Base-by-base conservation (phyloP, 2,888 invertebrate genomes). In the Rhorus exstirpatorius region DNA sequence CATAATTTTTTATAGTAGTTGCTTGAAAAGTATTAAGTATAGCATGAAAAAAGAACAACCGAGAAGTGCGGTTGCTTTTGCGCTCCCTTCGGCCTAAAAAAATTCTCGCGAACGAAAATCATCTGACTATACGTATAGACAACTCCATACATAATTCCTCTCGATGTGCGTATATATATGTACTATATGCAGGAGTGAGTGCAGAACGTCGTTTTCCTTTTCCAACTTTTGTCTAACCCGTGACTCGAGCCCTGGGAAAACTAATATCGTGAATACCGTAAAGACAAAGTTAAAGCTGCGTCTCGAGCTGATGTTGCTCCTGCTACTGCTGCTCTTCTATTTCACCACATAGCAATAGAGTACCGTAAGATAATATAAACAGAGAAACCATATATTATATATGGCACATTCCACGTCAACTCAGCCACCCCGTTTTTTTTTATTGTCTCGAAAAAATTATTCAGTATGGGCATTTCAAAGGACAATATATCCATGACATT, bases 191-290 rank as follows among this genome's bases (percentile, higher is more conserved):
- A 19, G 8, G 12, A 46, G 49, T 38, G 19, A 38, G 41, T n/a
- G 35, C 8, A 41, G 51, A n/a, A 31, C 55, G 44, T 65, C 35
- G 53, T 35, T 49, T 75, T 65, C 35, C 71, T 65, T 49, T 19
- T 19, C 49, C n/a, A 49, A 49, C 49, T 72, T 49, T 58, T 72
- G 21, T 71, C 71, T 51, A 44, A 55, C 58, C 63, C 44, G 49
- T 60, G 61, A 21, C 61, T 51, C 71, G 46, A 72, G 71, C 49
- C 41, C 55, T n/a, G 21, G 72, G 21, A 79, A 79, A 72, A 72
- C 72, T 79, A 79, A 79, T 79, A 79, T 79, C 79, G 67, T 24
- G 72, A 67, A 72, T 65, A 21, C 72, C 72, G 49, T 72, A 79
- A 79, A 67, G 72, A 79, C 79, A 26, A 49, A 49, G 65, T 72